Base-by-base conservation (phyloP, 2,797 vertebrate genomes). In the Macropodus opercularis region DNA sequence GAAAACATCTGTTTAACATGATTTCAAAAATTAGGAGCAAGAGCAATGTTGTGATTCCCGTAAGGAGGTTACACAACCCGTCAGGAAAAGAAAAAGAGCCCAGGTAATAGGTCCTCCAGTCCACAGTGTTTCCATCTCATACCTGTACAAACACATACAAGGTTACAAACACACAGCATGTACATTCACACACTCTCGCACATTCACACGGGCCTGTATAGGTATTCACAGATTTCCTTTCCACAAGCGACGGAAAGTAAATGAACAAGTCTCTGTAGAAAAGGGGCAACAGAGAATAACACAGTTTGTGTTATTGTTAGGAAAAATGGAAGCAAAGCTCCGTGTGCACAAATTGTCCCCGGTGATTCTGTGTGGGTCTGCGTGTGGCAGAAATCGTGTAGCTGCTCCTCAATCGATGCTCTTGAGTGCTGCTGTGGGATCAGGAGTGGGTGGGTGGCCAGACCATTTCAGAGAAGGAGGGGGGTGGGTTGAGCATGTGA, bases 161-260 rank as follows among this genome's bases (percentile, higher is more conserved):
- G 79, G 60, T 69, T 64, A 84, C 75, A 77, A 57, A 83, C 63
- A 52, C 73, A 72, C 76, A 47, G 52, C 71, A 31, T 36, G 54
- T 62, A 38, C 64, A 31, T n/a, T n/a, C 40, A 10, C 41, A 27
- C 63, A 38, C 53, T 63, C 66, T 34, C 61, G 27, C 59, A 40
- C 22, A 3, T 56, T 12, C 82, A 56, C 58, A 31, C 42, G 27
- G 69, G 74, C 70, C 73, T 77, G 84, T 83, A 73, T 77, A 68
- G 78, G 71, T 86, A 87, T 87, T 87, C 85, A 90, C 85, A 85
- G 78, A 84, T 77, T 77, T 80, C 40, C 70, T 64, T 75, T 75
- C 84, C 69, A 35, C 65, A 39, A 18, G 66, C 42, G 18, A 59
- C 69, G 48, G 75, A 81, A 71, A 68, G 59, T 61, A 50, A 85